These are phyloP conservation scores for Nomada fucata DNA, from an alignment of 2,888 invertebrate genomes.

Conservation along the genomic window DNA sequence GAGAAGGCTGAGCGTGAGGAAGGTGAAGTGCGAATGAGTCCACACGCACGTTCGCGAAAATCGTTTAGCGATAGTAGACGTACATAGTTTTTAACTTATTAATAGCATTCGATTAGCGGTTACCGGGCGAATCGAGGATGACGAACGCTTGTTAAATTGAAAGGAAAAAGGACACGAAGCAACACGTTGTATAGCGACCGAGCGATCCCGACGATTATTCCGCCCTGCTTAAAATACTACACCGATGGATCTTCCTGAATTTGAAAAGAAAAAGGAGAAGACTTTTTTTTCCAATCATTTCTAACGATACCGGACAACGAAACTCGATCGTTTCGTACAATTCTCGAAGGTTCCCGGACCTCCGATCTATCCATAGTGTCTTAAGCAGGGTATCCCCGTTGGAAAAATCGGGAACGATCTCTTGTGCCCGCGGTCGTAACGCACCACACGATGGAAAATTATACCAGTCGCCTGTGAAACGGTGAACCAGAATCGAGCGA, in stretches of 20 bases:
- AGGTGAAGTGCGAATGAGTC: constrained; percentile 40
- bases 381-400: constrained; percentile 16
- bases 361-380: constrained; percentile 20
- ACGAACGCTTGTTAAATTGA: not conserved
- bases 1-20: constrained; percentile 5
- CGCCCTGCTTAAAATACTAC: constrained; percentile 31
- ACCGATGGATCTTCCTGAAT: constrained; percentile 18
- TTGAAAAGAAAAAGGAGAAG: not conserved
- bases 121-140: constrained; percentile 35
- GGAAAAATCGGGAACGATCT: not conserved
- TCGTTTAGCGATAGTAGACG: constrained; percentile 57
- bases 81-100: constrained; percentile 76
- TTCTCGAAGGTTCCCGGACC: not conserved
- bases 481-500: constrained; percentile 37
- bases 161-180: constrained; percentile 56
- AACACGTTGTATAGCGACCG: constrained; percentile 11
- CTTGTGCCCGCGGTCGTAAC: not conserved
- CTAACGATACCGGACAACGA: not conserved
- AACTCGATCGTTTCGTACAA: not conserved
- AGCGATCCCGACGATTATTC: constrained; percentile 18
- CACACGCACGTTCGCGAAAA: constrained; percentile 47
- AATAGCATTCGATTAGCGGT: constrained; percentile 66
- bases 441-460: not conserved
- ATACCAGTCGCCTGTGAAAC: not conserved
- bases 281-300: not conserved